A percentile compares a stretch with the other conserved stretches of the same genome.
Conservation (phyloP, 2,888 invertebrate genomes). For the Tolmerus cingulatus region DNA sequence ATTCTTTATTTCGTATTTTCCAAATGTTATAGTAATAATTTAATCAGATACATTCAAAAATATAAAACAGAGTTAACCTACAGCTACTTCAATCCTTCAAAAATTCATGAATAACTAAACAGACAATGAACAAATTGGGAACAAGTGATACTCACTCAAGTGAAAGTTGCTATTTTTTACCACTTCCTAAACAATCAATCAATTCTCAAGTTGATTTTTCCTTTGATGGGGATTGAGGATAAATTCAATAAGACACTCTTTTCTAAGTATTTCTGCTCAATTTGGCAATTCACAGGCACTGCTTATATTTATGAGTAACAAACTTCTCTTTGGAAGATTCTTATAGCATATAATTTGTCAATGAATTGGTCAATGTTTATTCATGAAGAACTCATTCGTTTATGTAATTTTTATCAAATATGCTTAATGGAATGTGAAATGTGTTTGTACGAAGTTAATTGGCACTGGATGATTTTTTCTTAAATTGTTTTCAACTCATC, state of each 20-base stretch:
- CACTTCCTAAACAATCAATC: not conserved
- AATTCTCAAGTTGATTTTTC: not conserved
- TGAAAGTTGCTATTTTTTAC: not conserved
- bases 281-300: not conserved
- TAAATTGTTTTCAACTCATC: not conserved
- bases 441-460: too few species aligned
- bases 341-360: too few species aligned
- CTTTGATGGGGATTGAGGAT: not conserved
- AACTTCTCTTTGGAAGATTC: too few species aligned
- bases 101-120: not conserved
- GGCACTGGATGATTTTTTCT: too few species aligned
- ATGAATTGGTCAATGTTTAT: too few species aligned
- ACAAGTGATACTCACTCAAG: not conserved
- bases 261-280: not conserved
- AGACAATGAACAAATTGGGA: not conserved
- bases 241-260: not conserved
- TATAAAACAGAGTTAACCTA: not conserved
- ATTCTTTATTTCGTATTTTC: too few species aligned
- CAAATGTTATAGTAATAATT: not conserved
- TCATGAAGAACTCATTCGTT: too few species aligned
- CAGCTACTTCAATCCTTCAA: not conserved
- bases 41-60: not conserved
- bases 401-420: too few species aligned
- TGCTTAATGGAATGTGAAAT: too few species aligned
- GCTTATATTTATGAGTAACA: too few species aligned